Percentiles rank a stretch among this genome's conserved stretches.
phyloP scores from a whole-genome alignment of 2,113 vertebrate genomes.

The Noctilio leporinus region DNA sequence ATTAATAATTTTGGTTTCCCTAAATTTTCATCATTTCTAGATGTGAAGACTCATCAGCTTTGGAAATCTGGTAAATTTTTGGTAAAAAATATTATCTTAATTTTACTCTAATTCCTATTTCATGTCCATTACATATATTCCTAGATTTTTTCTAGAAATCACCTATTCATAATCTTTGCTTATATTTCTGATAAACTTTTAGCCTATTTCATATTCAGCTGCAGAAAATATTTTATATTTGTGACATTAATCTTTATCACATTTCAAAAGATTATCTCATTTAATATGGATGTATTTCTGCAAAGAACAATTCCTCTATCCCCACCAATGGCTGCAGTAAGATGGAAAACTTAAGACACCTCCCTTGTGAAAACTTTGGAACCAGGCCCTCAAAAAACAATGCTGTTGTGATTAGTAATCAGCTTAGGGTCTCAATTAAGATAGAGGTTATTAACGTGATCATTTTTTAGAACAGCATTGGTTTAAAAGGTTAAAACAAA shows the following conservation, averaged over 20 bases:
- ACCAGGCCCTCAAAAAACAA: background rate
- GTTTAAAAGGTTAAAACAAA: background rate
- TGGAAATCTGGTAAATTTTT: background rate
- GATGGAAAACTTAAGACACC: background rate
- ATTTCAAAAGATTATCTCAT: background rate
- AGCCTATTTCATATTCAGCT: background rate
- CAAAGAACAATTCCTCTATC: background rate
- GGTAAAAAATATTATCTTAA: background rate
- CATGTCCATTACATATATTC: no score
- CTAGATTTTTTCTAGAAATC: background rate
- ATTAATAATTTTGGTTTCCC: background rate
- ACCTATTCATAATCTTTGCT: background rate
- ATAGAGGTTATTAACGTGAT: background rate
- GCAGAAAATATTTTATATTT: background rate
- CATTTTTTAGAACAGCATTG: background rate
- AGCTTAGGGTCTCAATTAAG: background rate
- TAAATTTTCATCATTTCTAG: background rate
- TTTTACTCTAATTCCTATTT: background rate
- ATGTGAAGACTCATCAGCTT: background rate
- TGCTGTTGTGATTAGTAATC: background rate
- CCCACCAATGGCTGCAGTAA: background rate
- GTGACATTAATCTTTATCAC: background rate
- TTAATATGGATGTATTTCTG: background rate
- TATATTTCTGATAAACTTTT: background rate
- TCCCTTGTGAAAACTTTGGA: background rate